Percentiles rank a stretch among this genome's conserved stretches.
Conservation (phyloP, 1,140 invertebrate species). For the Calephelis nemesis region DNA sequence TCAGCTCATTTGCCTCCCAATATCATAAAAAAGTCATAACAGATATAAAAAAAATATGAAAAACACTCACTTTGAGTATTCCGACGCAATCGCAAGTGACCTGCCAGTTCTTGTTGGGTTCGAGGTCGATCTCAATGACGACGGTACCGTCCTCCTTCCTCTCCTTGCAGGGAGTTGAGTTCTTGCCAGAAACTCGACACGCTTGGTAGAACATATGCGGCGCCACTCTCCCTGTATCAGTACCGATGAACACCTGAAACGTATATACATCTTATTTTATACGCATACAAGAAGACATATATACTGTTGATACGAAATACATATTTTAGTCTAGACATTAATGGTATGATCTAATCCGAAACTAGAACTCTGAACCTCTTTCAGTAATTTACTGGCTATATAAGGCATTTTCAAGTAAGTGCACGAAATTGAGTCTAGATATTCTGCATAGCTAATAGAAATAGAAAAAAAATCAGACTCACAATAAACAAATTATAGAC, state of each 20-base stretch:
- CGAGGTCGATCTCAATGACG: conserved; percentile 94
- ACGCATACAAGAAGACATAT: neutral
- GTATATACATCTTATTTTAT: neutral
- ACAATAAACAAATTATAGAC: too few relatives aligned
- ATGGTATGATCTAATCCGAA: too few relatives aligned
- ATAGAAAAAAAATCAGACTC: too few relatives aligned
- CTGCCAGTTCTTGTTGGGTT: conserved; percentile 93
- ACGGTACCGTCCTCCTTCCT: conserved; percentile 94
- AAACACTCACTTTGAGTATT: conserved; percentile 80
- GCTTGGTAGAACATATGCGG: conserved; percentile 98
- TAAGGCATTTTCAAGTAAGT: too few relatives aligned
- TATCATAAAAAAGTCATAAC: too few relatives aligned
- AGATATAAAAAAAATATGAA: neutral
- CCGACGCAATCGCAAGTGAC: conserved; percentile 93
- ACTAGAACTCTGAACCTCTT: too few relatives aligned
- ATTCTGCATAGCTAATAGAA: too few relatives aligned
- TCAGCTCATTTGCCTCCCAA: too few relatives aligned
- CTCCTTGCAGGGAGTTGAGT: conserved; percentile 95
- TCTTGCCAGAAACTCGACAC: conserved; percentile 96
- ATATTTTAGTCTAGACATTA: too few relatives aligned
- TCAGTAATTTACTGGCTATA: too few relatives aligned
- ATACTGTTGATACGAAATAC: neutral
- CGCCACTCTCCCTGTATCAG: conserved; percentile 90
- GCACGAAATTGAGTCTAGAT: too few relatives aligned
- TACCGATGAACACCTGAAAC: conserved; percentile 94